A percentile compares a stretch with the other conserved stretches of the same genome.
phyloP scores from a whole-genome alignment of 2,113 vertebrate genomes.

The Eulemur macaco region DNA sequence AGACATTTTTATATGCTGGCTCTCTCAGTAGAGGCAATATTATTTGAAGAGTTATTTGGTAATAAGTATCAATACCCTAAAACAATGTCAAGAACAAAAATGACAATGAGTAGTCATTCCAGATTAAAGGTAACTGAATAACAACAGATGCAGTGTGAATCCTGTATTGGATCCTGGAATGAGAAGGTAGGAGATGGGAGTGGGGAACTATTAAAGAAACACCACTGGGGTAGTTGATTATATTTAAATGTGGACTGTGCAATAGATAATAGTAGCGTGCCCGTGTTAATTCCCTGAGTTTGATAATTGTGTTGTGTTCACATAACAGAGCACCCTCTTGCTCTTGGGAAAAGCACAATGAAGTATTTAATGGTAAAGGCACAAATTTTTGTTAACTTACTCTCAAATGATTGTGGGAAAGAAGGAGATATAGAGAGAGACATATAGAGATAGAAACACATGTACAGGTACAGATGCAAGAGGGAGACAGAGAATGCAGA shows the following conservation, averaged over 20 bases:
- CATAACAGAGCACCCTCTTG: background rate
- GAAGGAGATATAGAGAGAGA: too few species aligned
- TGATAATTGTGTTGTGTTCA: background rate
- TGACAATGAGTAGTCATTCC: background rate
- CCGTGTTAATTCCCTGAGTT: background rate
- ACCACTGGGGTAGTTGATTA: background rate
- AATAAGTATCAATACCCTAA: background rate
- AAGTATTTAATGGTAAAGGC: background rate
- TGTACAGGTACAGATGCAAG: background rate
- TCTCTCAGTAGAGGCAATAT: background rate
- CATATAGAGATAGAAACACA: background rate
- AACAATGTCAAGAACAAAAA: background rate
- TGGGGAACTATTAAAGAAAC: background rate
- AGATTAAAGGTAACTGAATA: background rate
- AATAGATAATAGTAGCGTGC: background rate
- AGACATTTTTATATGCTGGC: background rate
- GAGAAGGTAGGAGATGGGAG: rapidly evolving
- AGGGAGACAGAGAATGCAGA: background rate
- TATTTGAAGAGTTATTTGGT: background rate
- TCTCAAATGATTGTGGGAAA: background rate
- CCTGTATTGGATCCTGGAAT: background rate
- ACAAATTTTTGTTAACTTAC: background rate
- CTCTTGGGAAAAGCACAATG: background rate
- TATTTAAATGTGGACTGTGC: background rate
- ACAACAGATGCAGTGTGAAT: background rate